Percentiles rank a stretch among this genome's conserved stretches.
Evolutionary conservation across 2,888 invertebrate species (phyloP).

Genomic region (Caenorhabditis sp.): DNA sequence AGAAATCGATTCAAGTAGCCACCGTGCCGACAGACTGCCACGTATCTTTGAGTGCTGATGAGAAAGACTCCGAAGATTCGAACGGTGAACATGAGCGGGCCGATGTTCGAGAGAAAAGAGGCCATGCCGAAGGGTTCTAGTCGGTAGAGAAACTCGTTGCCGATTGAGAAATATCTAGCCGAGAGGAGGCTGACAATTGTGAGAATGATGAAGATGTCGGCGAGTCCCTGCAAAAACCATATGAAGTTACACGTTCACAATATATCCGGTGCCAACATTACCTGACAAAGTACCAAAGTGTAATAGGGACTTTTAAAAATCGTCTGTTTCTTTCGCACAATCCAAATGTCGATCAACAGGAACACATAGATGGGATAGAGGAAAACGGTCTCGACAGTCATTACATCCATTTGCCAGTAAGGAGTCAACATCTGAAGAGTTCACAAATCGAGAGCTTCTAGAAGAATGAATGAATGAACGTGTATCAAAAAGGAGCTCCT

Average conservation of each 20-base stretch:
- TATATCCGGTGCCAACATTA: background rate
- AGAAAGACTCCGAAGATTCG: constrained; percentile 42
- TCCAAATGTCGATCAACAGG: constrained; percentile 15
- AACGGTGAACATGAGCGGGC: constrained; percentile 26
- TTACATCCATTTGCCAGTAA: constrained; percentile 41
- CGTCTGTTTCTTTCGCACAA: constrained; percentile 1
- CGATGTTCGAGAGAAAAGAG: constrained; percentile 23
- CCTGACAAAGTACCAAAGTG: constrained; percentile 30
- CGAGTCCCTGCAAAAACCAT: constrained; percentile 13
- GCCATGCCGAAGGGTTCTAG: constrained; percentile 33
- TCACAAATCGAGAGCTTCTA: background rate
- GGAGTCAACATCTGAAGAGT: constrained; percentile 29
- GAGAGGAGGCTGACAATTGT: constrained; percentile 23
- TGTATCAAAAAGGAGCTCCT: too few relatives aligned
- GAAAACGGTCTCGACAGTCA: constrained; percentile 10
- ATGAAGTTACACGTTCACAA: background rate
- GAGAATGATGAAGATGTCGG: constrained; percentile 9
- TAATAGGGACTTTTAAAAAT: constrained; percentile 28
- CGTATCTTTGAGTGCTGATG: constrained; percentile 36
- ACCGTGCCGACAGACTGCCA: constrained; percentile 18
- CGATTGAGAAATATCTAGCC: constrained; percentile 30
- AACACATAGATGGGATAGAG: constrained; percentile 27
- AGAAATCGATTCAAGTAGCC: constrained; percentile 19
- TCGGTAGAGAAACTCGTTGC: constrained; percentile 5
- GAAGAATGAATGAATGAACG: background rate